Conservation (phyloP, 2,888 invertebrate species). For the Isoperla grammatica region DNA sequence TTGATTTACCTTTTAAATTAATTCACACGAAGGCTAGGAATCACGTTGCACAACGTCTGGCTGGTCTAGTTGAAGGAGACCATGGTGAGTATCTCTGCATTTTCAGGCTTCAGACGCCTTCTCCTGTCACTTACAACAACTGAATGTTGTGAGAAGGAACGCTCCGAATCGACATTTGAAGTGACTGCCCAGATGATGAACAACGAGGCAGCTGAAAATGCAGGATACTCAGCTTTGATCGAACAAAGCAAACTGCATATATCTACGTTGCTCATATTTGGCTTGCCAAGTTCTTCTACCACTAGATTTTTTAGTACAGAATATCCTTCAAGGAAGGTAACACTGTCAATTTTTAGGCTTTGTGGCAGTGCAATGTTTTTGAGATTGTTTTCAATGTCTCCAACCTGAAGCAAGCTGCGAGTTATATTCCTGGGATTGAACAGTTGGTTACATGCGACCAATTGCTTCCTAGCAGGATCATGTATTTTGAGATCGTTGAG, state of each 20-base stretch:
- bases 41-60: too few relatives aligned
- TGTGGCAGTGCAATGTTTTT: too few relatives aligned
- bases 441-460: not conserved
- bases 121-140: not conserved
- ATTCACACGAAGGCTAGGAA: too few relatives aligned
- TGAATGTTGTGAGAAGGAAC: not conserved
- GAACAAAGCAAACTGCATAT: not conserved
- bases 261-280: not conserved
- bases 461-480: not conserved
- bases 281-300: not conserved
- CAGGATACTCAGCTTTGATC: not conserved
- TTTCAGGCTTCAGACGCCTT: not conserved
- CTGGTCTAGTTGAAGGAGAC: not conserved
- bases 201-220: not conserved
- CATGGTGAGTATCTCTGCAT: constrained; percentile 1
- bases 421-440: constrained; percentile 8
- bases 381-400: too few relatives aligned
- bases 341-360: too few relatives aligned
- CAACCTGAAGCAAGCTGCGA: too few relatives aligned
- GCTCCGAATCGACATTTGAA: not conserved
- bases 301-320: not conserved
- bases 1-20: too few relatives aligned
- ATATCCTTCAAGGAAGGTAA: not conserved
- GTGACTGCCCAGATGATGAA: not conserved
- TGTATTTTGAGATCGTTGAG: not conserved